Conservation (phyloP, 2,113 vertebrate genomes). For the Myotis brandtii region DNA sequence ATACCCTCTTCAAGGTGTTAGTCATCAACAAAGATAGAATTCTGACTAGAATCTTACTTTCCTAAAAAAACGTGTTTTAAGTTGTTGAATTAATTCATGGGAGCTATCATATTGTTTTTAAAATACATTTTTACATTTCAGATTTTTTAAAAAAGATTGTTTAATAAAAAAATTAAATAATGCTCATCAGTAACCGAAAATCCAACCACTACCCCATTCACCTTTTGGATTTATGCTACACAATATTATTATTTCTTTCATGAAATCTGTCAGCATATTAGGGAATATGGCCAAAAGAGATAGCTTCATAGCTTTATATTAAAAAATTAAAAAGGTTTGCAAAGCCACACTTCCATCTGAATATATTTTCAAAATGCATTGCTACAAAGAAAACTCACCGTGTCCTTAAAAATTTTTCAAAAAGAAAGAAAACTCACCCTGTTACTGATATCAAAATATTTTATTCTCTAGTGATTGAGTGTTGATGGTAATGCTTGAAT, state of each 20-base stretch:
- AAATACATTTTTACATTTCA: not conserved
- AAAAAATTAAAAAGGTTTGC: not conserved
- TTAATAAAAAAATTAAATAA: not conserved
- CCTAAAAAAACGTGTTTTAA: not conserved
- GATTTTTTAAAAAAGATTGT: not conserved
- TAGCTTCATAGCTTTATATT: not conserved
- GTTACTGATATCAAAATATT: slow-evolving; percentile 32
- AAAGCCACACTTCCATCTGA: not conserved
- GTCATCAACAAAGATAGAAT: not conserved
- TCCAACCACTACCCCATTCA: not conserved
- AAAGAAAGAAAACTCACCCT: not conserved
- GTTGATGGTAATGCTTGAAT: not conserved
- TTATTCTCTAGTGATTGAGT: slow-evolving; percentile 6
- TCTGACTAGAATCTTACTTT: not conserved
- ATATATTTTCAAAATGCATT: slow-evolving; percentile 27
- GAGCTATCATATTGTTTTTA: not conserved
- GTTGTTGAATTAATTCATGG: not conserved
- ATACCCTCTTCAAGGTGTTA: not conserved
- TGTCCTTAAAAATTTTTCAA: too few species aligned
- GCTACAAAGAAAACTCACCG: too few species aligned
- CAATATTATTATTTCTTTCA: not conserved
- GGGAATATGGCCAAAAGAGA: slow-evolving; percentile 32
- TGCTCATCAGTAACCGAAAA: not conserved
- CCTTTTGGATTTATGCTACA: not conserved
- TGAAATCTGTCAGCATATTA: slow-evolving; percentile 26